Percentiles rank a stretch among this genome's conserved stretches.
phyloP scores from a whole-genome alignment of 2,797 vertebrate species.

The Glossophaga mutica region DNA sequence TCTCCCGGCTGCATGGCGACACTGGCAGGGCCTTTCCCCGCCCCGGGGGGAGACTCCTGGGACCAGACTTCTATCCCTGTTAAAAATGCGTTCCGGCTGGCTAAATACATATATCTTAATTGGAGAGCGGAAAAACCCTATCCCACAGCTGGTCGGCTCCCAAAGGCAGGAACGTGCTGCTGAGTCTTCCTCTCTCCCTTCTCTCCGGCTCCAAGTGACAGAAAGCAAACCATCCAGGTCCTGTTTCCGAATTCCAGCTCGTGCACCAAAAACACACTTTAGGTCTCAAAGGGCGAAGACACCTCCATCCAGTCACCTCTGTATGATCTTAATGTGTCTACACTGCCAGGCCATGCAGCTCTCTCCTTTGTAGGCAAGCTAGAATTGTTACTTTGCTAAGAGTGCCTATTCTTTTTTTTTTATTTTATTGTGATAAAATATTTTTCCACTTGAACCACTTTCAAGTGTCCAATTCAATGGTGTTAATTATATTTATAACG shows the following conservation, averaged over 20 bases:
- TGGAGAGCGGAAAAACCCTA: not conserved
- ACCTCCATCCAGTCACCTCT: constrained; percentile 42
- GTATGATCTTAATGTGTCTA: not conserved
- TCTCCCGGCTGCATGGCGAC: not conserved
- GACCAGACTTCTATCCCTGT: not conserved
- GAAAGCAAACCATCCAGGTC: constrained; percentile 58
- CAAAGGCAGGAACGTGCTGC: not conserved
- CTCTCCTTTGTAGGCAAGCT: not conserved
- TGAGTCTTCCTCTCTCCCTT: constrained; percentile 23
- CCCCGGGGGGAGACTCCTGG: accelerated
- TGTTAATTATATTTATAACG: not conserved
- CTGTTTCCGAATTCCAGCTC: constrained; percentile 54
- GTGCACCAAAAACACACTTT: constrained; percentile 60
- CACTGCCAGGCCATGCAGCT: not conserved
- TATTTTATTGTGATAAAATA: not conserved
- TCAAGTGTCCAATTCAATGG: not conserved
- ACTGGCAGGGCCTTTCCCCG: not conserved
- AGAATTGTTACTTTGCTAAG: constrained; percentile 22
- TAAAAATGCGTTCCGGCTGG: not conserved
- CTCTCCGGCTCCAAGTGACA: constrained; percentile 39
- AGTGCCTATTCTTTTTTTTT: not conserved
- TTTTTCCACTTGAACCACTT: not conserved
- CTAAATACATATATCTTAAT: not conserved
- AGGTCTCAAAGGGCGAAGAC: constrained; percentile 15
- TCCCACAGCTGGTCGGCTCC: not conserved